phyloP scores from a whole-genome alignment of 2,797 vertebrate species.

The Psittacula echo region DNA sequence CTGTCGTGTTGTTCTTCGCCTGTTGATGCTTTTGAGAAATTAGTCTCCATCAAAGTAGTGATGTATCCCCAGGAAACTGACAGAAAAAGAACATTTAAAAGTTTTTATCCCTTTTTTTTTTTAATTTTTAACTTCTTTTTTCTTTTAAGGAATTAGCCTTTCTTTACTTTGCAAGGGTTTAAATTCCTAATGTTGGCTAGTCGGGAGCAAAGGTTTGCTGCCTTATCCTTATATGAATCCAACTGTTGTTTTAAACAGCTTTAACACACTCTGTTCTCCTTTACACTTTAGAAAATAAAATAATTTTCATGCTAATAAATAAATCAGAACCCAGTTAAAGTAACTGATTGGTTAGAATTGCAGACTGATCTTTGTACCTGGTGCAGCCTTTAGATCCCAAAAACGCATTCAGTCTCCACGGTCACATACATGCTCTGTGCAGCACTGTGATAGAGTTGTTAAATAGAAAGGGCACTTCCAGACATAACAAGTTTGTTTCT shows the following conservation, averaged over 20 bases:
- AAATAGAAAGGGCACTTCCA: not conserved
- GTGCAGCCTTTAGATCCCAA: not conserved
- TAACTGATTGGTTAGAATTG: not conserved
- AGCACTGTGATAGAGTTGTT: not conserved
- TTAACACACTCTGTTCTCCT: not conserved
- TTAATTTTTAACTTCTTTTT: not conserved
- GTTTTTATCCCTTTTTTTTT: not conserved
- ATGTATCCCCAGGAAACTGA: not conserved
- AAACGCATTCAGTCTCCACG: fast-evolving
- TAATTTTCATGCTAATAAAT: not conserved
- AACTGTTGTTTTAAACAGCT: not conserved
- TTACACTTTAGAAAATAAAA: not conserved
- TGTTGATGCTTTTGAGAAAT: not conserved
- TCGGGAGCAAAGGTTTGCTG: not conserved
- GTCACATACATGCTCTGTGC: fast-evolving
- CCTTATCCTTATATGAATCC: not conserved
- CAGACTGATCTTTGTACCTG: not conserved
- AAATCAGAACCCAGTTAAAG: not conserved
- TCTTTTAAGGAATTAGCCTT: not conserved
- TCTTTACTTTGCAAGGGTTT: not conserved
- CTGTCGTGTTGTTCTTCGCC: no score
- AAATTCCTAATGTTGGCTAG: fast-evolving
- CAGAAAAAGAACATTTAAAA: not conserved
- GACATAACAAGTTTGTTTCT: not conserved
- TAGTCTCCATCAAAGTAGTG: not conserved